Percentiles rank a stretch among this genome's conserved stretches.
Conservation (phyloP, 2,888 invertebrate species). For the Ophion slaviceki region DNA sequence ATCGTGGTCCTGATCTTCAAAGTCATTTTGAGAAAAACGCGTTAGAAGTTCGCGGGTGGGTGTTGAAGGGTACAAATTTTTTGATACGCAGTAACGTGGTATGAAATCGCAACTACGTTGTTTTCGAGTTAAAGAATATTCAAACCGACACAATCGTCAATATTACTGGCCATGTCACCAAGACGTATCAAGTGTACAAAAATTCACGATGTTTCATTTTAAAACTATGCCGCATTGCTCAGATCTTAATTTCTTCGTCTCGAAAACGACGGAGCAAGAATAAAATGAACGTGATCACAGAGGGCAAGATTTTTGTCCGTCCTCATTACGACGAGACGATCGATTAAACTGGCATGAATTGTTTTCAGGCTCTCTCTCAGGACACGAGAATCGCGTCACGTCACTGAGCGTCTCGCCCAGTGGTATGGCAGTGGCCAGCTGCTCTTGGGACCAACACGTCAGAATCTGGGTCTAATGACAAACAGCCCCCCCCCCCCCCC, state of each 20-base stretch:
- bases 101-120: background rate
- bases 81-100: too few relatives aligned
- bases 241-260: too few relatives aligned
- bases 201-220: too few relatives aligned
- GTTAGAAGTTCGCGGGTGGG: too few relatives aligned
- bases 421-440: constrained; percentile 94
- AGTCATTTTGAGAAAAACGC: too few relatives aligned
- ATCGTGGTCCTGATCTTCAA: too few relatives aligned
- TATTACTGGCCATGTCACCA: too few relatives aligned
- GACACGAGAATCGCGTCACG: constrained; percentile 95
- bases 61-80: too few relatives aligned
- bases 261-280: background rate
- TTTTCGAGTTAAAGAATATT: background rate
- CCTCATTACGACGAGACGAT: background rate
- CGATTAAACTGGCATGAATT: background rate
- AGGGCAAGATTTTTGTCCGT: background rate
- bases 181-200: too few relatives aligned
- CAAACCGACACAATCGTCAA: background rate
- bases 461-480: constrained; percentile 91
- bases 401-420: constrained; percentile 92
- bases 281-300: background rate
- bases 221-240: too few relatives aligned
- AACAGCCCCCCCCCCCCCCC: constrained; percentile 3
- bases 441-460: constrained; percentile 96
- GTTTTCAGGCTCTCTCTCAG: constrained; percentile 84